Evolutionary conservation across 2,113 vertebrate species (phyloP), one percentile per base, ranked within the genome.

Genomic region (Xerus inauris): DNA sequence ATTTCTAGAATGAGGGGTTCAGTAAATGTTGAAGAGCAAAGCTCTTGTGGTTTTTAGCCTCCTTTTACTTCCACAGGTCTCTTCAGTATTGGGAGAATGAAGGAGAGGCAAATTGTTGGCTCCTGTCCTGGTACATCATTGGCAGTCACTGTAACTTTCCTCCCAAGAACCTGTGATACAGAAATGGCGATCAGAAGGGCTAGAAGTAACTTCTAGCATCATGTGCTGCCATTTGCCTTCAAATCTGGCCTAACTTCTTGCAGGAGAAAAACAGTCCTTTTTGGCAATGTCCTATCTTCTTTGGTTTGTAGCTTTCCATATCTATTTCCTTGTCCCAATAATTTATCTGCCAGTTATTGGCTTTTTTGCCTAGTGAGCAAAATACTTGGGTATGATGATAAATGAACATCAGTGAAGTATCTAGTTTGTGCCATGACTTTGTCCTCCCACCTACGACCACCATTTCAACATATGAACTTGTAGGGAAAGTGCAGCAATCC

Each of bases 101-200:
- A 8, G n/a, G 10, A 49, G 4, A 75, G 69, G 30, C 6, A 76
- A 24, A 49, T 8, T 40, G 10, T 8, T 64, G 22, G 3, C 30
- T 54, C 26, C 7, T 12, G 2, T 17, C 8, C 24, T 47, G n/a
- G 30, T 19, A 11, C 4, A 11, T 2, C 67, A 2, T 8, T 49
- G 17, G 19, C 8, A 59, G 5, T 4, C 20, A 1, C 38, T 45
- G 22, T 6, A 45, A 1, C 11, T 81, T 16, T 3, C 5, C 5
- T 28, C 19, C 7, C 8, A n/a, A 8, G 1, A 26, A 72, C 9
- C 30, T 47, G 40, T 51, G n/a, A 12, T 91, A 8, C 1, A 40
- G 26, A 82, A 0, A 75, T 30, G 4, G 14, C 13, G 3, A 57
- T n/a, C 12, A 26, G 6, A 40, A 81, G 10, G 22, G 65, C 20